phyloP scores from a whole-genome alignment of 2,888 invertebrate species.

The Volucella zonaria region DNA sequence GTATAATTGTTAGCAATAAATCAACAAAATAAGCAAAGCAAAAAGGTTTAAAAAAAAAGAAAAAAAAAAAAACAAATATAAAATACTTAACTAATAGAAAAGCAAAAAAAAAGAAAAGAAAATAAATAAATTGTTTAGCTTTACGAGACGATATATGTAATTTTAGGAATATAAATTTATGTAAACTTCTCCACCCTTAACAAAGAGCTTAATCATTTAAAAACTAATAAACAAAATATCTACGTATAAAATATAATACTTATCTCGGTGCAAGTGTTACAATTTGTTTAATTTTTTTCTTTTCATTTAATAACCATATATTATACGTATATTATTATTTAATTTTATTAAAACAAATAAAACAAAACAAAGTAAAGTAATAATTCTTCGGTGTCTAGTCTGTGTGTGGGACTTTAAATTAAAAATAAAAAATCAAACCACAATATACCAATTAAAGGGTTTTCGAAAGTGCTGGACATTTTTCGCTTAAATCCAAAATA shows the following conservation, averaged over 20 bases:
- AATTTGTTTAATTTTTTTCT: constrained; percentile 4
- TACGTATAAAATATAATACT: constrained; percentile 61
- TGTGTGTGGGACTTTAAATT: constrained; percentile 80
- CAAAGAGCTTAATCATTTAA: constrained; percentile 71
- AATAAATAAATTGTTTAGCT: constrained; percentile 58
- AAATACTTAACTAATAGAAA: constrained; percentile 35
- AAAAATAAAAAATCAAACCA: constrained; percentile 65
- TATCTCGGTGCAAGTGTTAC: constrained; percentile 69
- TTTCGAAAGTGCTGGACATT: constrained; percentile 82
- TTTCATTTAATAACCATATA: constrained; percentile 65
- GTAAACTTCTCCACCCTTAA: constrained; percentile 71
- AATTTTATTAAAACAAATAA: constrained; percentile 73
- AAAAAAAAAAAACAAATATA: constrained; percentile 5
- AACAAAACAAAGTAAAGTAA: constrained; percentile 30
- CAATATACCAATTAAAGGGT: constrained; percentile 60
- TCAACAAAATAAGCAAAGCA: constrained; percentile 42
- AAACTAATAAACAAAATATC: constrained; percentile 56
- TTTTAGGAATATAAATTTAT: constrained; percentile 68
- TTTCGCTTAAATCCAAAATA: constrained; percentile 75
- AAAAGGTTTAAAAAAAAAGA: not conserved
- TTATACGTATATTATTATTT: constrained; percentile 59
- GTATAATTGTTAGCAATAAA: constrained; percentile 68
- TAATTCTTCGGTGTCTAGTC: constrained; percentile 79
- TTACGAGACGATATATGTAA: constrained; percentile 62
- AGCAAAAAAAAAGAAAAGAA: not conserved